Evolutionary conservation across 2,113 vertebrate genomes (phyloP), one percentile per base, ranked within the genome.

Genomic region (Limanda limanda): DNA sequence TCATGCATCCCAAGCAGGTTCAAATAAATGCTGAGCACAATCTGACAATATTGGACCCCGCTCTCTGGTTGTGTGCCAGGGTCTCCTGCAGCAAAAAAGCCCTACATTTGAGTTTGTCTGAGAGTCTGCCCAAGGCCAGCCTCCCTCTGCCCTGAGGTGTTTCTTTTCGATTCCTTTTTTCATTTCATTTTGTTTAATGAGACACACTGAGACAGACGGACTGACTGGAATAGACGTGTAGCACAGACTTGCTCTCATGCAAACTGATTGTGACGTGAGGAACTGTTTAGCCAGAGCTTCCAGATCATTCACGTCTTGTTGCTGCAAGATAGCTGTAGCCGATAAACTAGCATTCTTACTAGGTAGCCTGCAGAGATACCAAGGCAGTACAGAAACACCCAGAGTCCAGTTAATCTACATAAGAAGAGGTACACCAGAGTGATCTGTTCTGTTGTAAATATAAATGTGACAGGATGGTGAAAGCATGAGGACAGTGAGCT

Each of bases 91-190:
- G 48, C 31, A 20, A 74, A 74, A 65, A 65, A 52, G 60, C n/a
- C 62, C 18, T 12, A 42, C 40, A 42, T 42, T 58, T 65, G 47
- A 42, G 12, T 64, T 20, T 54, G 51, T 56, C 20, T 20, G 10
- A 23, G 69, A 23, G 69, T 60, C 57, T 66, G 25, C 65, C 60
- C 51, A 52, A 62, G 63, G 72, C 61, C 64, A 68, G 71, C 61
- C 48, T 63, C 1, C 45, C 76, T 86, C 83, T 76, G 81, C 79
- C 85, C 83, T 88, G 82, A 87, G 86, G 8, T 55, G 10, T 51
- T 65, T n/a, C n/a, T 25, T 42, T 20, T 35, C 9, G 20, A 6
- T 35, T 40, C 37, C 9, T 40, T 10, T 40, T 40, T 13, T 21
- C 21, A 58, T 64, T 57, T 68, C 12, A 25, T 2, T 27, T 40